phyloP scores from a whole-genome alignment of 1,140 invertebrate genomes.

The Aphelinus certus region DNA sequence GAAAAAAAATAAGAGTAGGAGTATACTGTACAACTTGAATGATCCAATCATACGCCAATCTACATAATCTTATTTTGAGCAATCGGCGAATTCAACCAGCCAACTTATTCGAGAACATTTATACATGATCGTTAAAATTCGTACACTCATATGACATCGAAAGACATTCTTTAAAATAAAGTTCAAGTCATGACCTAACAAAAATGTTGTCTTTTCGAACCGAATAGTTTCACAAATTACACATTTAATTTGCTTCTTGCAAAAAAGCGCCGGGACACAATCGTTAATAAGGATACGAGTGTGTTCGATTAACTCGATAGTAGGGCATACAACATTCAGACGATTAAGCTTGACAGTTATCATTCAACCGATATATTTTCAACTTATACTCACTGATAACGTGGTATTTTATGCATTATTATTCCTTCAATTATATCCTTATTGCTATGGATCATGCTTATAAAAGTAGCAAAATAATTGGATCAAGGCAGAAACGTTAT shows the following conservation, averaged over 20 bases:
- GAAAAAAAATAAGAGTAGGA: no score
- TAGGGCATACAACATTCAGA: background rate
- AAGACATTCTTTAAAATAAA: constrained; percentile 16
- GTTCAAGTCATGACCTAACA: background rate
- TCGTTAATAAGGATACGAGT: constrained; percentile 2
- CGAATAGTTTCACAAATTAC: constrained; percentile 32
- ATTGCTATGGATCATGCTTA: constrained; percentile 44
- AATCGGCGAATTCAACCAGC: constrained; percentile 19
- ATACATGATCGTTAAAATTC: constrained; percentile 12
- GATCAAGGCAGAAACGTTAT: constrained; percentile 55
- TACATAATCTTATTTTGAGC: background rate
- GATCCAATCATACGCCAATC: no score
- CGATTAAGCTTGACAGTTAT: no score
- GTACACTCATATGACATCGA: constrained; percentile 7
- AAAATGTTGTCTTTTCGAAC: constrained; percentile 14
- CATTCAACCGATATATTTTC: background rate
- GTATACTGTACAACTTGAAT: no score
- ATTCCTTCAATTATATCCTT: constrained; percentile 35
- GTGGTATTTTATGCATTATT: constrained; percentile 18
- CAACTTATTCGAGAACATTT: constrained; percentile 19
- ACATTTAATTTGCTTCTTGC: constrained; percentile 9
- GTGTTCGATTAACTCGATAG: constrained; percentile 6
- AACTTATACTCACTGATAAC: constrained; percentile 9
- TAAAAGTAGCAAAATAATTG: constrained; percentile 64
- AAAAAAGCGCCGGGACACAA: constrained; percentile 10